These are phyloP conservation scores for Ophion ventricosus DNA, from an alignment of 2,888 invertebrate genomes.

Conservation along the genomic window DNA sequence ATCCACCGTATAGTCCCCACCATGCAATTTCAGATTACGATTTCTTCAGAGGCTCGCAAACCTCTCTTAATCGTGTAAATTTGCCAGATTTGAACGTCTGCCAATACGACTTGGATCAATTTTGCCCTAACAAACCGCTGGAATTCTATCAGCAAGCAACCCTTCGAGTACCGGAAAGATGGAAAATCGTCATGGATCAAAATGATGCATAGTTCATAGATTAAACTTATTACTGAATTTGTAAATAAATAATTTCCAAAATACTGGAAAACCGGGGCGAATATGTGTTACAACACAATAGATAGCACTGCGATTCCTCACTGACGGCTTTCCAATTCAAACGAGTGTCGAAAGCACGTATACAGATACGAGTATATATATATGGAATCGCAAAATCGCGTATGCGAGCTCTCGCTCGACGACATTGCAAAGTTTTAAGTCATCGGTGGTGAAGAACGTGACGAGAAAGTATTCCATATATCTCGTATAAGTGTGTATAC, in stretches of 20 bases:
- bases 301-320: not conserved
- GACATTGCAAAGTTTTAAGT: slow-evolving; percentile 21
- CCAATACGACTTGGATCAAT: too few species aligned
- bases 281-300: not conserved
- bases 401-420: not conserved
- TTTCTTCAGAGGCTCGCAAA: too few species aligned
- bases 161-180: not conserved
- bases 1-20: too few species aligned
- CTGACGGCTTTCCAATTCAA: too few species aligned
- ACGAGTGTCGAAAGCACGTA: too few species aligned
- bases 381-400: too few species aligned
- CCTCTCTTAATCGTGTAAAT: too few species aligned
- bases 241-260: not conserved
- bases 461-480: slow-evolving; percentile 6
- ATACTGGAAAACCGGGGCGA: not conserved
- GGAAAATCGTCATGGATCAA: not conserved
- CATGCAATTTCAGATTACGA: too few species aligned
- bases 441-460: slow-evolving; percentile 11
- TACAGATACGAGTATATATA: too few species aligned
- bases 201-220: not conserved
- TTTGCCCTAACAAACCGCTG: not conserved
- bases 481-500: not conserved
- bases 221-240: not conserved
- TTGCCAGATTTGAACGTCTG: too few species aligned
- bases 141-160: not conserved